Conservation (phyloP, 2,113 vertebrate species). For the Zapornia atra region DNA sequence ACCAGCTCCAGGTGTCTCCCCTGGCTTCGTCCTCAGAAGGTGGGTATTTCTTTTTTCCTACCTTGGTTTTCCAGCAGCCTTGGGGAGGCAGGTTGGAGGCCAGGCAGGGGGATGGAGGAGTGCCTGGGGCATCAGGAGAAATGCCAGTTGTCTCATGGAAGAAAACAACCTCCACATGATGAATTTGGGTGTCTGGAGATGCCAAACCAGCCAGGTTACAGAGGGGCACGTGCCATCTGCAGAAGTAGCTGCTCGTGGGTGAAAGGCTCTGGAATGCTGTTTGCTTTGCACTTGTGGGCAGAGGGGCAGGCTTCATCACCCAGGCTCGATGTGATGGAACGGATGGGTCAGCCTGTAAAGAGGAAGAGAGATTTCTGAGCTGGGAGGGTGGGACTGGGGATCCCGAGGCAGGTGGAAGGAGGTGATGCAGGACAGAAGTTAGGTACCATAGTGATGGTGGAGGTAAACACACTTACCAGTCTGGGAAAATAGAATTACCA, state of each 20-base stretch:
- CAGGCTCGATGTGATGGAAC: fast-evolving
- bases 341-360: too few relatives aligned
- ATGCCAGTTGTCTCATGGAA: background rate
- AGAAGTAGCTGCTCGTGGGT: background rate
- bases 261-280: background rate
- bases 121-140: background rate
- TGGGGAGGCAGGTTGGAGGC: background rate
- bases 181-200: background rate
- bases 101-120: background rate
- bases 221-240: background rate
- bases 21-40: constrained; percentile 75
- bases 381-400: background rate
- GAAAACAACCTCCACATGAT: background rate
- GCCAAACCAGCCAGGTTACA: background rate
- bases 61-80: background rate
- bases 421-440: background rate
- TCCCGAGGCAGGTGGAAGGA: background rate
- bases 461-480: background rate
- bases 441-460: background rate
- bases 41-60: background rate
- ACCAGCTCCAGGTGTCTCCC: constrained; percentile 81
- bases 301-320: background rate
- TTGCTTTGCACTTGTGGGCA: background rate
- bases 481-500: background rate
- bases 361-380: background rate